Evolutionary conservation across 2,888 invertebrate species (phyloP).

Genomic region (Tridacna gigas): DNA sequence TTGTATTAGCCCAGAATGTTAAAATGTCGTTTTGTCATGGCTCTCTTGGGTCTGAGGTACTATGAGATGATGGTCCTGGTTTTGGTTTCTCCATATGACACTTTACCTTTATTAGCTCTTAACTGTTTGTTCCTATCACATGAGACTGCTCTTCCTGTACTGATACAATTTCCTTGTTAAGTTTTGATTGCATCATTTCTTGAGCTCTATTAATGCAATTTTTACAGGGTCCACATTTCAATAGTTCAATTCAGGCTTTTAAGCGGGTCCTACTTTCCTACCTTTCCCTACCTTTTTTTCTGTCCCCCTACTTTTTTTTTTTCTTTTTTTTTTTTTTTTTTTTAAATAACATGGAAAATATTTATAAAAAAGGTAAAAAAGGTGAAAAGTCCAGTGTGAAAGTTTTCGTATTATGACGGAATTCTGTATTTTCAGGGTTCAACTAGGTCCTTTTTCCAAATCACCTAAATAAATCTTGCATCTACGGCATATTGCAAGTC

Average conservation of each 20-base stretch:
- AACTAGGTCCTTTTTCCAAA: no score
- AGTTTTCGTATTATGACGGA: no score
- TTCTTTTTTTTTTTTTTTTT: no score
- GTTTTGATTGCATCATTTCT: neutral
- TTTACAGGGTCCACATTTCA: neutral
- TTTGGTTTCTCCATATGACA: neutral
- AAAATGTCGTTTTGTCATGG: neutral
- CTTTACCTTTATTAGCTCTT: neutral
- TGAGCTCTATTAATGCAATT: neutral
- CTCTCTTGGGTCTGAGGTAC: neutral
- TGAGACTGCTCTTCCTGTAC: neutral
- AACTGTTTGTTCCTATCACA: neutral
- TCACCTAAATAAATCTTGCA: no score
- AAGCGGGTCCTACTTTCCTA: no score
- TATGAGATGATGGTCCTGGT: neutral
- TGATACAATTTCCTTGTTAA: neutral
- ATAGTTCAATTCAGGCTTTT: neutral
- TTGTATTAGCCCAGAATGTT: neutral
- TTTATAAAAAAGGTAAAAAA: no score
- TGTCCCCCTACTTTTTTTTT: no score
- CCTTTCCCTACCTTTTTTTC: no score
- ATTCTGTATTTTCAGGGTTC: no score
- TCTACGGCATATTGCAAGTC: no score
- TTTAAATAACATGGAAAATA: no score
- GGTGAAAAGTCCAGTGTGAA: no score